A percentile compares a stretch with the other conserved stretches of the same genome.
These are phyloP conservation scores for Lithobates pipiens DNA, from an alignment of 2,797 vertebrate species.

Conservation along the genomic window DNA sequence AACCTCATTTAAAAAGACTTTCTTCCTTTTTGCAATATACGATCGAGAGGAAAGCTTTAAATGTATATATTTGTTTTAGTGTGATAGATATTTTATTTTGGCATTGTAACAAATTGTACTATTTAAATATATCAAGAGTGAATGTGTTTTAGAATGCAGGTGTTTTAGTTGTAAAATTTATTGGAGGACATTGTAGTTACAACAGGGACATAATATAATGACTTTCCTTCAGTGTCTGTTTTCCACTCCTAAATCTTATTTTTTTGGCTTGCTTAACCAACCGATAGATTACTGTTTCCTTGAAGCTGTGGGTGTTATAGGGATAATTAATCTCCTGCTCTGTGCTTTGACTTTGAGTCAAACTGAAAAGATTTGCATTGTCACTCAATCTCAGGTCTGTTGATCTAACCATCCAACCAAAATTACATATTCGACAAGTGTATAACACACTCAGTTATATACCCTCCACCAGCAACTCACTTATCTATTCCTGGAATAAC, in stretches of 20 bases:
- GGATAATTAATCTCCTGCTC: slow-evolving; percentile 62
- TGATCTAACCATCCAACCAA: slow-evolving; percentile 49
- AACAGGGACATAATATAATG: slow-evolving; percentile 38
- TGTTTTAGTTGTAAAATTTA: slow-evolving; percentile 24
- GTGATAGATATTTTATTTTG: neutral
- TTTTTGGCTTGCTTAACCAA: slow-evolving; percentile 62
- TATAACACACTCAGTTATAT: slow-evolving; percentile 10
- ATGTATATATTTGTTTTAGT: neutral
- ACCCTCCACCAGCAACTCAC: neutral
- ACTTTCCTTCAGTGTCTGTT: slow-evolving; percentile 32
- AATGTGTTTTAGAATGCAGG: slow-evolving; percentile 22
- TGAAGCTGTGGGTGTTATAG: slow-evolving; percentile 61
- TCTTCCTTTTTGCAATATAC: too few relatives aligned
- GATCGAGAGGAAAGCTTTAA: neutral
- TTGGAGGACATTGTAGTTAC: slow-evolving; percentile 16
- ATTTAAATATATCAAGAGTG: neutral
- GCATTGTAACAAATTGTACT: neutral
- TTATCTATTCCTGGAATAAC: neutral
- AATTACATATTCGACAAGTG: slow-evolving; percentile 39
- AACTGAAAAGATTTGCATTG: slow-evolving; percentile 48
- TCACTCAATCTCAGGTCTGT: slow-evolving; percentile 56
- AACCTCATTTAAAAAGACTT: too few relatives aligned
- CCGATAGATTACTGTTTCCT: slow-evolving; percentile 61
- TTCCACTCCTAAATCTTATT: slow-evolving; percentile 47
- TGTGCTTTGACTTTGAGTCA: slow-evolving; percentile 58